Base-by-base conservation (phyloP, 2,113 vertebrate genomes). In the Tetrax tetrax region DNA sequence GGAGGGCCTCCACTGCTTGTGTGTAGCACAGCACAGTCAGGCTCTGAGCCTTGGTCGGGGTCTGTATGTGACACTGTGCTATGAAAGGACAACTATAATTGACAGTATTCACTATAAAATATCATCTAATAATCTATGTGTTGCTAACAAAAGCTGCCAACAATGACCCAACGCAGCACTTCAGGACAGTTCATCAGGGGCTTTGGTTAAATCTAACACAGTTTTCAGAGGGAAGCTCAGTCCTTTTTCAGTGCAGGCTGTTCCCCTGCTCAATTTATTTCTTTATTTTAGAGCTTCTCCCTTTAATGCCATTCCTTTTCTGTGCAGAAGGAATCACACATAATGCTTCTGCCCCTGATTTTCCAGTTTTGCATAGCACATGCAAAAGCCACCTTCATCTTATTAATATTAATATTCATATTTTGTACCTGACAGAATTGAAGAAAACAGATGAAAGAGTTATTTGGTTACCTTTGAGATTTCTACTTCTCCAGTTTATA, bases 401-500 rank as follows among this genome's bases (percentile, higher is more conserved):
- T 6, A 72, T 94, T 83, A 89, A 83, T 91, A 91, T 63, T 82
- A 20, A 83, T 74, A 60, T 48, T 87, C 4, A 24, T 70, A 54
- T 50, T 88, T 94, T 90, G 47, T 86, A 80, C 61, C 68, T 71
- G 38, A 56, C 66, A 95, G 84, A 91, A 89, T 21, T 70, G 82
- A 96, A 96, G 77, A 86, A 80, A 93, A 78, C 13, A 86, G 71
- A 63, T 38, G 86, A 70, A 51, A 37, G 50, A 82, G 41, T 76
- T 77, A 56, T 51, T 90, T 54, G 41, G 11, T 76, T 96, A 91
- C 75, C n/a, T 79, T 50, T 92, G 53, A 90, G 82, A 77, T 69
- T 83, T 93, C 24, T 95, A 65, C 82, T 94, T 96, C 35, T 94
- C 93, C 69, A 60, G 41, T 88, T 45, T 66, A 94, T 83, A 82